Conservation (phyloP, 2,797 vertebrate species). For the Cyprinella venusta region DNA sequence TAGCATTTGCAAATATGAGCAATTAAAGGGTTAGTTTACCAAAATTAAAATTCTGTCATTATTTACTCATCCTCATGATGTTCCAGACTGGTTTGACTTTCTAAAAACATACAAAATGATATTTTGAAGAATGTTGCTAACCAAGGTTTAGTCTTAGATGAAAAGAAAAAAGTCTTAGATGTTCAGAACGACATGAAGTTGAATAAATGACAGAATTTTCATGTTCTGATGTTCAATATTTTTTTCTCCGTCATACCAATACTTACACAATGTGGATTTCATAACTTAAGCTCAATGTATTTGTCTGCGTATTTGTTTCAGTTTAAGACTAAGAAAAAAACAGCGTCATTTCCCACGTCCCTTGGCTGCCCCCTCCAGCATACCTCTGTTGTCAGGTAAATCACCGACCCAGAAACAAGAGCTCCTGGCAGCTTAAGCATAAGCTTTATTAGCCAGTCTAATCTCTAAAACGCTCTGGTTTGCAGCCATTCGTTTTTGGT, state of each 20-base stretch:
- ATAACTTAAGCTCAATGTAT: neutral
- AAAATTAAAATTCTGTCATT: neutral
- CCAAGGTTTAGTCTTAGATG: neutral
- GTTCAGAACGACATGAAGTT: neutral
- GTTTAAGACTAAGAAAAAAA: slow-evolving; percentile 52
- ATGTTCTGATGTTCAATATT: neutral
- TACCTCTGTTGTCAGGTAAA: slow-evolving; percentile 70
- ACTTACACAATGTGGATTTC: neutral
- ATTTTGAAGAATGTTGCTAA: neutral
- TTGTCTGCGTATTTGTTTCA: slow-evolving; percentile 19
- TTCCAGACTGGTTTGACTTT: neutral
- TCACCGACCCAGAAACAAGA: slow-evolving; percentile 60
- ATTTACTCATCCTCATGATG: neutral
- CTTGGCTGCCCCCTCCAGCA: slow-evolving; percentile 64
- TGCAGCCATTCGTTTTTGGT: slow-evolving; percentile 47
- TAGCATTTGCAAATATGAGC: slow-evolving; percentile 4
- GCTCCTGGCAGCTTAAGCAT: slow-evolving; percentile 53
- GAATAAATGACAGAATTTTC: neutral
- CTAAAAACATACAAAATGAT: neutral
- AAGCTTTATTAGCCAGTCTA: slow-evolving; percentile 52
- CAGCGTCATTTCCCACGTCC: slow-evolving; percentile 62
- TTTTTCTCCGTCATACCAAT: too few species aligned
- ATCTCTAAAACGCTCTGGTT: slow-evolving; percentile 56
- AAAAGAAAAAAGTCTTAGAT: neutral
- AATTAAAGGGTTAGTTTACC: neutral